Evolutionary conservation across 1,140 invertebrate species (phyloP).

Genomic region (Araneus ventricosus): DNA sequence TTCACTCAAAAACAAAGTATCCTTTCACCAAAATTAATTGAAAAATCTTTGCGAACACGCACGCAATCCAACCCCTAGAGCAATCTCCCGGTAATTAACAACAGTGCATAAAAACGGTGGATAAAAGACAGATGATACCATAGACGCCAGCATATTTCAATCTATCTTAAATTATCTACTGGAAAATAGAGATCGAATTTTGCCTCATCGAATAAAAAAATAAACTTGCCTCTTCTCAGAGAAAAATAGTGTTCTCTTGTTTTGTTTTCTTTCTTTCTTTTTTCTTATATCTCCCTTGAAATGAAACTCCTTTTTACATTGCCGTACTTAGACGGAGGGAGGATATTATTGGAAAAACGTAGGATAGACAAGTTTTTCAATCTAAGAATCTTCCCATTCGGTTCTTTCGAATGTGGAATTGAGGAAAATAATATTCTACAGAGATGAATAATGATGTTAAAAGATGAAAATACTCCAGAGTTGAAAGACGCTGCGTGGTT

Average conservation of each 20-base stretch:
- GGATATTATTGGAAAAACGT: background rate
- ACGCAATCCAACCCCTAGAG: constrained; percentile 16
- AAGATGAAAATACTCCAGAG: background rate
- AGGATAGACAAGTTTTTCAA: background rate
- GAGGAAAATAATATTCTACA: background rate
- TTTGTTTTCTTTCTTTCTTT: background rate
- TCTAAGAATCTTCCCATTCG: background rate
- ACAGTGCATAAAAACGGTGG: background rate
- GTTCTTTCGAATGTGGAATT: background rate
- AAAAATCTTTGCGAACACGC: background rate
- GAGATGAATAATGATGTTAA: background rate
- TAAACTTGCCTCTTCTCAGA: background rate
- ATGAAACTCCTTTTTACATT: background rate
- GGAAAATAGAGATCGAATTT: background rate
- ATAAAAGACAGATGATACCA: background rate
- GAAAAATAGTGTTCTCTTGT: background rate
- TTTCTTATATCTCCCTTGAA: background rate
- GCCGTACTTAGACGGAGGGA: background rate
- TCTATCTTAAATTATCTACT: background rate
- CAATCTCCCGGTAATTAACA: constrained; percentile 34
- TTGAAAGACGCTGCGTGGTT: background rate
- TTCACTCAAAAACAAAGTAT: background rate
- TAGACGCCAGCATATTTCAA: background rate
- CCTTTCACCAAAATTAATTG: constrained; percentile 47
- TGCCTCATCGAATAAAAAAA: background rate